phyloP scores from a whole-genome alignment of 2,113 vertebrate species.

The Brevimyrus niger region DNA sequence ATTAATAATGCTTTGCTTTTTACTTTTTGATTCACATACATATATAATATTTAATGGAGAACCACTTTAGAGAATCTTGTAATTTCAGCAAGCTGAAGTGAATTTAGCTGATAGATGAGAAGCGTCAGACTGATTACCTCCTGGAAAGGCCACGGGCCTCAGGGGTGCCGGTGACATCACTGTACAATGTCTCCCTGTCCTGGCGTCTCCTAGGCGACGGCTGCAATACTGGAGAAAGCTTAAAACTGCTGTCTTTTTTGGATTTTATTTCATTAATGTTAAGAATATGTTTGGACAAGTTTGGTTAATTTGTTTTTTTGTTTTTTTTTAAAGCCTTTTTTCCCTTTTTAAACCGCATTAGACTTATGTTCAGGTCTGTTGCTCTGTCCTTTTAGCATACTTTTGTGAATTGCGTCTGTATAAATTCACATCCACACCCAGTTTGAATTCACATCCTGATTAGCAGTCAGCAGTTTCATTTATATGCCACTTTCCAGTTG shows the following conservation, averaged over 20 bases:
- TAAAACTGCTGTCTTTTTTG: conserved; percentile 57
- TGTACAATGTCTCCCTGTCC: conserved; percentile 7
- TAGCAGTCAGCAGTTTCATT: neutral
- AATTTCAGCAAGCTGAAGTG: conserved; percentile 4
- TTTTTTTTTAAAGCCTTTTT: neutral
- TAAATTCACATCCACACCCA: too few relatives aligned
- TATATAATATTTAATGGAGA: conserved; percentile 14
- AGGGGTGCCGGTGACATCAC: conserved; percentile 15
- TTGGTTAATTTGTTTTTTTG: conserved; percentile 3
- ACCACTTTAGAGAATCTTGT: conserved; percentile 16
- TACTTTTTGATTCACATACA: neutral
- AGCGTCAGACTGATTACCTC: neutral
- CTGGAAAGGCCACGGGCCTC: neutral
- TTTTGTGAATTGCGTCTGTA: neutral
- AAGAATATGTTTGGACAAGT: neutral
- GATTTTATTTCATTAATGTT: neutral
- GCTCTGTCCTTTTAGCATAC: neutral
- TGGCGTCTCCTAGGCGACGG: conserved; percentile 10
- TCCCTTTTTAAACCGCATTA: neutral
- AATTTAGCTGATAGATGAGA: neutral
- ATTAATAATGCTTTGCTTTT: conserved; percentile 6
- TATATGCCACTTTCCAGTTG: neutral
- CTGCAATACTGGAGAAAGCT: conserved; percentile 34
- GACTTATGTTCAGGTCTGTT: neutral
- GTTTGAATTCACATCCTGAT: neutral